Conservation (phyloP, 2,797 vertebrate genomes). For the Malurus splendens region DNA sequence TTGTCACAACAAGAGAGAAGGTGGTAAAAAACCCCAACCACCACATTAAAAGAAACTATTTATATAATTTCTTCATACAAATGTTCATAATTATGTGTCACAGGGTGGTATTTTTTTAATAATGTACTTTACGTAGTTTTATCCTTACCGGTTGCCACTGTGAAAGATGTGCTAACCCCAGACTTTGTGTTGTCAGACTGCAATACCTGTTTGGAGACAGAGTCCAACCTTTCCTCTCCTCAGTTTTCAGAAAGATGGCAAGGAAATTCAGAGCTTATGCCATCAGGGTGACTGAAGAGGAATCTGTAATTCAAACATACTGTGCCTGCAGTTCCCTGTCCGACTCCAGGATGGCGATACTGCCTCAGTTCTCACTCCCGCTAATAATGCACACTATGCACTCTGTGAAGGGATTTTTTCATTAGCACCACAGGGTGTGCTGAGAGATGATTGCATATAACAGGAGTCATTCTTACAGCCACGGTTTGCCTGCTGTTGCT, state of each 20-base stretch:
- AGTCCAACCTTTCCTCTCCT: background rate
- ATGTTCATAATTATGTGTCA: background rate
- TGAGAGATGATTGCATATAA: background rate
- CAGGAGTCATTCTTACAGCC: background rate
- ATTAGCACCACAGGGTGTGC: background rate
- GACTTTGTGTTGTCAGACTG: background rate
- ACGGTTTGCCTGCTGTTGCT: background rate
- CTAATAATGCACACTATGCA: background rate
- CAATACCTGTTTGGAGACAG: background rate
- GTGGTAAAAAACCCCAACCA: fast-evolving
- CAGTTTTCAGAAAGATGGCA: background rate
- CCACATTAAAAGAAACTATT: background rate
- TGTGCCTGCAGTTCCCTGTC: background rate
- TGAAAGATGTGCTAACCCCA: background rate
- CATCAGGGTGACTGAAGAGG: background rate
- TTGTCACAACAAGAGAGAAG: background rate
- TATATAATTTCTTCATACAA: background rate
- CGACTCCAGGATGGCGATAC: background rate
- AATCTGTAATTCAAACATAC: background rate
- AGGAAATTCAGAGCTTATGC: background rate
- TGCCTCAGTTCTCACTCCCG: background rate
- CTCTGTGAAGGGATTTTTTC: background rate
- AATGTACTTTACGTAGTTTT: background rate
- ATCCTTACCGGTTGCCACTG: background rate
- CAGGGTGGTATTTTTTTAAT: background rate